Evolutionary conservation across 1,140 invertebrate genomes (phyloP).

Genomic region (Pseudomyrmex flavicornis): DNA sequence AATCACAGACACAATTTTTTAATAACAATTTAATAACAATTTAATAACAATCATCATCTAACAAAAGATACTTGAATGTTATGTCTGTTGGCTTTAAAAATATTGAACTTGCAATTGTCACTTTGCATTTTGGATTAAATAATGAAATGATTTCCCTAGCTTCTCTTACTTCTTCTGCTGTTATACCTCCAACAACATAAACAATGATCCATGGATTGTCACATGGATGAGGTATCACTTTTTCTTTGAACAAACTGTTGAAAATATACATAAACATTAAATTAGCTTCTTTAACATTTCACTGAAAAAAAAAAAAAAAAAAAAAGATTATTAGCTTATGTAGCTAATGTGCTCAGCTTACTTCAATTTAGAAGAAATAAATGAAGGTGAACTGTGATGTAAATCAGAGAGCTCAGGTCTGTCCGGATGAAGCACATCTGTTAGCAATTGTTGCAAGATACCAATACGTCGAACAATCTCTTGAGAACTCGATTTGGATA

Average conservation of each 20-base stretch:
- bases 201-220: constrained; percentile 87
- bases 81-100: constrained; percentile 80
- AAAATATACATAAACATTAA: constrained; percentile 36
- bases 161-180: constrained; percentile 85
- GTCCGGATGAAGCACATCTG: constrained; percentile 84
- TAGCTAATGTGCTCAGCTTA: constrained; percentile 65
- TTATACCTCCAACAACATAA: constrained; percentile 87
- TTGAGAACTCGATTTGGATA: constrained; percentile 76
- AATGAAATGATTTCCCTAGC: constrained; percentile 73
- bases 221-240: constrained; percentile 84
- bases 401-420: constrained; percentile 85
- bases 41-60: constrained; percentile 55
- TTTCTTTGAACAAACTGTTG: constrained; percentile 79
- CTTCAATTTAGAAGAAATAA: constrained; percentile 83
- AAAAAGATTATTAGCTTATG: neutral
- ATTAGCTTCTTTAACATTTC: constrained; percentile 15
- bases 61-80: constrained; percentile 78
- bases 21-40: constrained; percentile 53
- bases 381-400: constrained; percentile 83
- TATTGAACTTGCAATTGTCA: constrained; percentile 81
- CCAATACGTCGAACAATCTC: constrained; percentile 83
- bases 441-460: constrained; percentile 85
- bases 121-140: constrained; percentile 57
- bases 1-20: constrained; percentile 23
- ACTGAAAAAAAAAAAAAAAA: constrained; percentile 29